These are phyloP conservation scores for Dascillus cervinus DNA, from an alignment of 2,888 invertebrate genomes.

Conservation along the genomic window DNA sequence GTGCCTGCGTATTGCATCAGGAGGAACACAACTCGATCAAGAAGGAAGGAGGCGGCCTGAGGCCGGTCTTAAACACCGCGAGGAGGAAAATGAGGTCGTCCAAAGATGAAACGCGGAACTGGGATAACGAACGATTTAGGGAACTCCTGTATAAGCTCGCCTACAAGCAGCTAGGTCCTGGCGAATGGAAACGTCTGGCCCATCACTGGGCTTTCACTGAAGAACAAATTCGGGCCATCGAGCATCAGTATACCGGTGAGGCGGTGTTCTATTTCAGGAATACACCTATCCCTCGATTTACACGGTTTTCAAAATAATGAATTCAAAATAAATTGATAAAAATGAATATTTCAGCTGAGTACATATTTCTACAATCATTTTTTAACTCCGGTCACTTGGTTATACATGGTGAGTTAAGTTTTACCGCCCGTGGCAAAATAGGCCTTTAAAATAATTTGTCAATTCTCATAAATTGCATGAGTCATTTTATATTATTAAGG, in stretches of 20 bases:
- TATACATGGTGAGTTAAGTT: no score
- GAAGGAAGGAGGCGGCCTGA: constrained; percentile 23
- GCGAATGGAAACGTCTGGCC: constrained; percentile 60
- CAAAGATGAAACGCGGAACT: constrained; percentile 23
- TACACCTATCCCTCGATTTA: no score
- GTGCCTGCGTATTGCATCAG: constrained; percentile 22
- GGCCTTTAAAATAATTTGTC: no score
- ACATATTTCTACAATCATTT: no score
- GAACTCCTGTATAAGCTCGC: constrained; percentile 49
- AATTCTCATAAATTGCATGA: no score
- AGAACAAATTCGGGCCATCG: constrained; percentile 60
- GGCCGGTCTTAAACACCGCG: constrained; percentile 30
- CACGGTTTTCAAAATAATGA: no score
- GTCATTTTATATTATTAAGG: no score
- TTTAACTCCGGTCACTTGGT: no score
- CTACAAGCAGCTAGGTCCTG: constrained; percentile 52
- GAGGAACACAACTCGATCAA: constrained; percentile 25
- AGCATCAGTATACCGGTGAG: constrained; percentile 65
- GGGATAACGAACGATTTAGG: constrained; percentile 40
- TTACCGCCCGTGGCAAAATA: no score
- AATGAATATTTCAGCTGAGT: no score
- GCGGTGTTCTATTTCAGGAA: no score
- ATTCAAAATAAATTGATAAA: no score
- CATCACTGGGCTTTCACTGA: constrained; percentile 60
- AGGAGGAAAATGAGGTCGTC: constrained; percentile 27